Evolutionary conservation across 2,797 vertebrate species (phyloP).

Genomic region (Falco cherrug): DNA sequence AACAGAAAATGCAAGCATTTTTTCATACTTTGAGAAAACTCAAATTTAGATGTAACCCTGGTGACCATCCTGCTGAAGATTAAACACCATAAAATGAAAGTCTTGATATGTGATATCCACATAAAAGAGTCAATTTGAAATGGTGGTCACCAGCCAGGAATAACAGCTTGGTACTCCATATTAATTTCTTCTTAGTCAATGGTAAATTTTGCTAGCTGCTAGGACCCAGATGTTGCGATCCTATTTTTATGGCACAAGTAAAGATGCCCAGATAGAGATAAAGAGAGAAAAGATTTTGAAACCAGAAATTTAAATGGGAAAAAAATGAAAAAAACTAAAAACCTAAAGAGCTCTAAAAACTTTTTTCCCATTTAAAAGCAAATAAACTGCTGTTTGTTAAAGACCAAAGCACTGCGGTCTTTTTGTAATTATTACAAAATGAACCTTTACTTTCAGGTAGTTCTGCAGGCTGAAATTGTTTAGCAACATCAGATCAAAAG

Average conservation of each 20-base stretch:
- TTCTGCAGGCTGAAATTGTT: not conserved
- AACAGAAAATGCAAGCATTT: not conserved
- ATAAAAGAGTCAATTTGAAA: not conserved
- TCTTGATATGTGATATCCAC: not conserved
- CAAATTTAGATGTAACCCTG: not conserved
- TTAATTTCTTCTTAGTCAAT: not conserved
- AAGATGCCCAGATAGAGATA: not conserved
- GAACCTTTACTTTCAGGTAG: not conserved
- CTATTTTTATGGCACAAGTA: not conserved
- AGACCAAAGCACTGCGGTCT: not conserved
- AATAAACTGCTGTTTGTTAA: not conserved
- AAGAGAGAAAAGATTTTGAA: not conserved
- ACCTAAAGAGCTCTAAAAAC: not conserved
- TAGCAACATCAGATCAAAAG: not conserved
- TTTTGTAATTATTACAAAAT: not conserved
- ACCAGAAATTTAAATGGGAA: not conserved
- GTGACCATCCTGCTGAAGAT: not conserved
- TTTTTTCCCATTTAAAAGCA: not conserved
- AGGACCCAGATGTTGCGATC: not conserved
- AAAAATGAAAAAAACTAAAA: not conserved
- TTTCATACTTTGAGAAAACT: not conserved
- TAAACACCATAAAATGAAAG: not conserved
- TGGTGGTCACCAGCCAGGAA: not conserved
- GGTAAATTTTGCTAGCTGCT: not conserved
- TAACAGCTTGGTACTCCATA: not conserved